These are phyloP conservation scores for Phaethornis superciliosus DNA, from an alignment of 2,113 vertebrate species.

Conservation along the genomic window DNA sequence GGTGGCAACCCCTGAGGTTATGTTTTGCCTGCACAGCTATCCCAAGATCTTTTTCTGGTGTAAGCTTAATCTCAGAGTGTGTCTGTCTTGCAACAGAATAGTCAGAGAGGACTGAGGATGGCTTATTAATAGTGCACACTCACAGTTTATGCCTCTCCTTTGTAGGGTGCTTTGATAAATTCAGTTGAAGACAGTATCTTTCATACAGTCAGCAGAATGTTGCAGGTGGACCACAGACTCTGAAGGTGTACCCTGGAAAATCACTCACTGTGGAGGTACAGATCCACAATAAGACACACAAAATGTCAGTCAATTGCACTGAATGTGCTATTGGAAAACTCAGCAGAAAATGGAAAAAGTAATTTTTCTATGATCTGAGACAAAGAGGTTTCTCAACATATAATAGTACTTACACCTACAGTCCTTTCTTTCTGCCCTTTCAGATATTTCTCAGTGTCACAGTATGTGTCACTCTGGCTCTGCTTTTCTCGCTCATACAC, in stretches of 20 bases:
- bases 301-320: not conserved
- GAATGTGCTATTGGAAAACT: not conserved
- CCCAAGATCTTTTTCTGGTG: not conserved
- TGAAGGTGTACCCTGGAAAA: not conserved
- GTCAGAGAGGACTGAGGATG: not conserved
- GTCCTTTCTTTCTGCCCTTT: conserved; percentile 1
- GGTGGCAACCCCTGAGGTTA: not conserved
- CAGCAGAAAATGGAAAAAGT: not conserved
- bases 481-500: not conserved
- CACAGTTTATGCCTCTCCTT: not conserved
- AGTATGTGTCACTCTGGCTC: not conserved
- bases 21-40: not conserved
- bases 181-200: not conserved
- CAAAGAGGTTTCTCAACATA: not conserved
- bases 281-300: not conserved
- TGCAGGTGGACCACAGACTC: not conserved
- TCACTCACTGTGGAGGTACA: not conserved
- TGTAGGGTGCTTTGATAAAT: not conserved
- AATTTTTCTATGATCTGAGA: not conserved
- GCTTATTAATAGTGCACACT: not conserved
- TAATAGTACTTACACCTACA: not conserved
- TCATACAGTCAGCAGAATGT: not conserved
- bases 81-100: not conserved
- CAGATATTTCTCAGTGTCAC: not conserved
- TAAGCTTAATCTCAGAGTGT: not conserved